Evolutionary conservation across 2,888 invertebrate species (phyloP).

Genomic region (Sisyra terminalis): DNA sequence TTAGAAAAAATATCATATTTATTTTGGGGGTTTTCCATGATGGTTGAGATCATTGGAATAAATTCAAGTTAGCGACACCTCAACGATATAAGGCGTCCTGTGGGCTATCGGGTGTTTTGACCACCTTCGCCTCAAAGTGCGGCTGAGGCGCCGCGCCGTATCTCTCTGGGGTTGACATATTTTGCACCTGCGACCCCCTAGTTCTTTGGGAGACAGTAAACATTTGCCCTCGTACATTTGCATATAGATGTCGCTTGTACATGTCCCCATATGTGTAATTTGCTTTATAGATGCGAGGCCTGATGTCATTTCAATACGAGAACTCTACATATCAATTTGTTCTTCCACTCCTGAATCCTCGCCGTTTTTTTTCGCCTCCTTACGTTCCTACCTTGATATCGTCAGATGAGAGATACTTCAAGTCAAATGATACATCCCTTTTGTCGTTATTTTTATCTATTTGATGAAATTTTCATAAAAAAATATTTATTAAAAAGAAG

Average conservation of each 20-base stretch:
- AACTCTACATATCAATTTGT: not conserved
- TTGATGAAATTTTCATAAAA: too few relatives aligned
- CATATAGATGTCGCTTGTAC: slow-evolving; percentile 1
- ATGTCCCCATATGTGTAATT: slow-evolving; percentile 6
- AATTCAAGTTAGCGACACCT: too few relatives aligned
- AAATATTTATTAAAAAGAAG: too few relatives aligned
- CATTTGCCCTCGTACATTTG: slow-evolving; percentile 4
- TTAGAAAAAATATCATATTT: too few relatives aligned
- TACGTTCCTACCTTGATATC: too few relatives aligned
- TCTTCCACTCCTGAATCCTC: too few relatives aligned
- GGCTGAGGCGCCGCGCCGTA: not conserved
- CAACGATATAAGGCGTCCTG: not conserved
- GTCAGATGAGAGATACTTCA: too few relatives aligned
- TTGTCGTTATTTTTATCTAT: too few relatives aligned
- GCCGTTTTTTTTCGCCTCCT: too few relatives aligned
- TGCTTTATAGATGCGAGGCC: slow-evolving; percentile 8
- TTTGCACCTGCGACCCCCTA: slow-evolving; percentile 21
- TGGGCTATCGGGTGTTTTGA: not conserved
- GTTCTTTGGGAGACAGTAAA: slow-evolving; percentile 3
- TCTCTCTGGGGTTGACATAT: slow-evolving; percentile 23
- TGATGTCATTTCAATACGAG: slow-evolving; percentile 5
- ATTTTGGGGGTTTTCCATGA: too few relatives aligned
- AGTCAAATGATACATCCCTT: too few relatives aligned
- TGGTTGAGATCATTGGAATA: too few relatives aligned
- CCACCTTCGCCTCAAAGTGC: not conserved